Evolutionary conservation across 2,888 invertebrate genomes (phyloP), one percentile per base, ranked within the genome.

Genomic region (Euproctis similis): DNA sequence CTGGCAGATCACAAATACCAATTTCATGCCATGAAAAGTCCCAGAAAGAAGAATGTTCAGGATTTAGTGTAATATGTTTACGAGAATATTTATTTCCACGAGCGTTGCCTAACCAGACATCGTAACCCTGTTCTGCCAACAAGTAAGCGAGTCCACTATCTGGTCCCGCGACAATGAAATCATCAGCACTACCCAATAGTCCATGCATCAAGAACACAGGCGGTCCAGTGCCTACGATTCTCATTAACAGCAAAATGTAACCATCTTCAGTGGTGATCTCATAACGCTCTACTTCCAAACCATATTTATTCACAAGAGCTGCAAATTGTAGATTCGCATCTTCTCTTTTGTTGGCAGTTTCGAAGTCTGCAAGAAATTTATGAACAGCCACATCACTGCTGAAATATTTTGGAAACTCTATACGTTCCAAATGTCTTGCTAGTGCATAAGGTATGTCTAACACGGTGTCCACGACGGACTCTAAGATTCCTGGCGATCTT

Each of bases 11-110:
- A 48, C 84, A 87, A 9, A 75, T 58, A 0, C 91, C 93, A 56
- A 95, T 93, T 59, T 94, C 90, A 59, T 96, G 92, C 89, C 90
- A 96, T 25, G 92, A 92, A 41, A 90, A 91, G 26, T 88, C 71
- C 91, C 91, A 92, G 52, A 87, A 91, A 5, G 62, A 53, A 1
- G 61, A 44, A 4, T 86, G 67, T 0, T 49, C 51, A 0, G 85
- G 66, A 1, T 66, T 38, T 50, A 76, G 38, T 0, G 58, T 47
- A 0, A 55, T 44, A 52, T 93, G 92, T 2, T 59, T 68, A 4
- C 85, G 70, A 0, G 88, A 87, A 55, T 90, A 88, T 8, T 85
- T 86, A 53, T 89, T 93, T 1, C 95, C 95, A 0, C 95, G 86
- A 2, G 87, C 87, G 59, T 94, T 95, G 0, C 92, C 90, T 62